These are phyloP conservation scores for Hesperia comma DNA, from an alignment of 2,888 invertebrate species.

Conservation along the genomic window DNA sequence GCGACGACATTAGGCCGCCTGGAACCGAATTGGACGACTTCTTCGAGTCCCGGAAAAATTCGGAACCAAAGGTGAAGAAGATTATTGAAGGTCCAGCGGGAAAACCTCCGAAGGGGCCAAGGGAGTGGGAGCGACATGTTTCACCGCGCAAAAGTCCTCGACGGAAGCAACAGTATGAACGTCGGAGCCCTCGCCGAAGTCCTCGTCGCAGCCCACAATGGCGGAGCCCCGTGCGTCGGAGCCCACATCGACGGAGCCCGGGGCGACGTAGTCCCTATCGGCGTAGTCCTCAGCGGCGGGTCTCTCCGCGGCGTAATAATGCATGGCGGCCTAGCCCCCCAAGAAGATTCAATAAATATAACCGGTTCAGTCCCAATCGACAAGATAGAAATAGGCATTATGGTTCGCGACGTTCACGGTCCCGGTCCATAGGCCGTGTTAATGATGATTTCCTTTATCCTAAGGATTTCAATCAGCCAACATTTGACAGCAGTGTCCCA, in stretches of 20 bases:
- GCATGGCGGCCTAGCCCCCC: constrained; percentile 33
- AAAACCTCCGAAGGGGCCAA: constrained; percentile 56
- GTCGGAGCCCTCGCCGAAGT: constrained; percentile 43
- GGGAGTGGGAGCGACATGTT: constrained; percentile 52
- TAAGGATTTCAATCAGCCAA: constrained; percentile 41
- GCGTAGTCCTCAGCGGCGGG: constrained; percentile 46
- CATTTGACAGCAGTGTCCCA: constrained; percentile 20
- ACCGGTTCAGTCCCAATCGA: constrained; percentile 46
- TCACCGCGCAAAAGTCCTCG: constrained; percentile 43
- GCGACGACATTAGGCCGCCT: constrained; percentile 70
- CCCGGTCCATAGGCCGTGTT: constrained; percentile 35
- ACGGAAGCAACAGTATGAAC: constrained; percentile 38
- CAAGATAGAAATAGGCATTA: constrained; percentile 42
- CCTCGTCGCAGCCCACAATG: constrained; percentile 38
- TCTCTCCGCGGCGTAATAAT: constrained; percentile 41
- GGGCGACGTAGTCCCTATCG: constrained; percentile 41
- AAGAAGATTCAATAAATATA: constrained; percentile 30
- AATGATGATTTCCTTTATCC: constrained; percentile 61
- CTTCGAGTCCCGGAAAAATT: constrained; percentile 47
- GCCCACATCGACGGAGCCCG: constrained; percentile 42
- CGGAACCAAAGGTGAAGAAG: constrained; percentile 1
- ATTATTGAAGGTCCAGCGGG: constrained; percentile 30
- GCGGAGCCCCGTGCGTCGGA: constrained; percentile 43
- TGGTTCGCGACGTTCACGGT: constrained; percentile 36
- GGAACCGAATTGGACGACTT: constrained; percentile 77